Evolutionary conservation across 2,888 invertebrate species (phyloP), one percentile per base, ranked within the genome.

Genomic region (Tinea pellionella): DNA sequence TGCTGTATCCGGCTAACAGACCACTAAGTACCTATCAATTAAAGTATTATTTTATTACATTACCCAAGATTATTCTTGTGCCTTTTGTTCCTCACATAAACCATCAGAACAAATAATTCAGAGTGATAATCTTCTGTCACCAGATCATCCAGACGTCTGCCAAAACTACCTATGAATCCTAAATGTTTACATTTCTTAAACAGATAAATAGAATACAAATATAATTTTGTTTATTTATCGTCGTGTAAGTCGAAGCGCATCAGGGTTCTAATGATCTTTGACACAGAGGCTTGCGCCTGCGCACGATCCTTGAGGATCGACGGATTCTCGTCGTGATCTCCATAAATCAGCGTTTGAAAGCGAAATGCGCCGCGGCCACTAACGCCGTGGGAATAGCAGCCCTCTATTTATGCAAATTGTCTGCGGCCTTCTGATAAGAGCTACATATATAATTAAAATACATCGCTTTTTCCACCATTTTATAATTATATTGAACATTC

Each of bases 381-480:
- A 47, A 59, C 59, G 47, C 59, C 61, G 62, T 63, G 63, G 62
- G 63, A 65, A 65, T 61, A 62, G 61, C 56, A 63, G 63, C 43
- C 41, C 62, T 63, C 63, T 62, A 68, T 64, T 64, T 66, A 65
- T 66, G 66, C 65, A 65, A 67, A 67, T 67, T 61, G 61, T 62
- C 59, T 16, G 57, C 60, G 15, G 47, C n/a, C 47, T 47, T n/a
- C 47, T 15, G 47, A 47, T 47, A n/a, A 47, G 47, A 15, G 8
- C 47, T 47, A 24, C 24, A 2, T 37, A 15, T 9, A 15, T 47
- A 47, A 47, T 47, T 47, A 47, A 47, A 47, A 47, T 16, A 2
- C 47, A 16, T 41, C 41, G 13, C 41, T 13, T 41, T 41, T n/a
- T n/a, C 13, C 24, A 24, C 24, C 24, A 24, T 24, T 24, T 24